These are phyloP conservation scores for Dicerorhinus sumatrensis DNA, from an alignment of 2,113 vertebrate genomes.

Conservation along the genomic window DNA sequence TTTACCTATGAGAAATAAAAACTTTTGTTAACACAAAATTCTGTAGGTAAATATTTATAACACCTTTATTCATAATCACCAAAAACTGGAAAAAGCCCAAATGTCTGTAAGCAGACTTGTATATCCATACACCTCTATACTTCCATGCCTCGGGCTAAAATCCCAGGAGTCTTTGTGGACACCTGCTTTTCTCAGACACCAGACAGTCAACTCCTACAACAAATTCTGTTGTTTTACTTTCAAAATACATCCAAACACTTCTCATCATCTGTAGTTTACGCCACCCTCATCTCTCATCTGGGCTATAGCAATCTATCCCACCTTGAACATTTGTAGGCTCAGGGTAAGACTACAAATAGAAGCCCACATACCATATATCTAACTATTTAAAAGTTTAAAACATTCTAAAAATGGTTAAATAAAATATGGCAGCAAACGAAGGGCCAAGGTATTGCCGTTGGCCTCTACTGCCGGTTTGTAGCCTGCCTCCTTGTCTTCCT, in stretches of 20 bases:
- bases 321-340: background rate
- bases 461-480: background rate
- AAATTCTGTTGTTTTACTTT: background rate
- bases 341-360: background rate
- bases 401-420: background rate
- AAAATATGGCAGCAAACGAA: background rate
- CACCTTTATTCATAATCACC: background rate
- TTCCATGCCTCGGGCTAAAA: background rate
- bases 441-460: background rate
- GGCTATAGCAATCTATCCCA: background rate
- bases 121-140: fast-evolving
- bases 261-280: background rate
- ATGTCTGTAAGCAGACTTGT: background rate
- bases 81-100: background rate
- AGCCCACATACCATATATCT: background rate
- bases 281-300: background rate
- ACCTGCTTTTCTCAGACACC: background rate
- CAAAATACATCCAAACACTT: background rate
- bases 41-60: background rate
- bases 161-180: background rate
- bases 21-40: background rate
- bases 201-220: background rate
- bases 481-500: background rate
- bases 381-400: background rate
- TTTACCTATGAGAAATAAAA: background rate